phyloP scores from a whole-genome alignment of 2,888 invertebrate genomes.

The Phyllotreta striolata region DNA sequence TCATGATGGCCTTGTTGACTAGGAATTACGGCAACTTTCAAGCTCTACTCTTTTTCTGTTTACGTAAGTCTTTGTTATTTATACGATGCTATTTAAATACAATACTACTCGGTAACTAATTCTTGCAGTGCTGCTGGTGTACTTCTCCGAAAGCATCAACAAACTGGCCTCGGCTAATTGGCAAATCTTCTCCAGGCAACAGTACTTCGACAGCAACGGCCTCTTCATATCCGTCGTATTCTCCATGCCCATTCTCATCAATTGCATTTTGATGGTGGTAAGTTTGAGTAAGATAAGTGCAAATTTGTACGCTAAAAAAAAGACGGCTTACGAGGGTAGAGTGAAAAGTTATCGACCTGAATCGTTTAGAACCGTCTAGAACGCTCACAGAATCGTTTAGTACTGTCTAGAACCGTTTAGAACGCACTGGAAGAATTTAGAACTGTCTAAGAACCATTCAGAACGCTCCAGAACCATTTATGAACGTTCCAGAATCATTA shows the following conservation, averaged over 20 bases:
- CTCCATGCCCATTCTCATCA: slow-evolving; percentile 90
- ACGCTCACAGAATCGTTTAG: too few species aligned
- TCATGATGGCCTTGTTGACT: slow-evolving; percentile 80
- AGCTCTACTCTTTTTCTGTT: slow-evolving; percentile 79
- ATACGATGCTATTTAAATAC: neutral
- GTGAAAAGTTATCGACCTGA: too few species aligned
- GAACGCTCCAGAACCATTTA: too few species aligned
- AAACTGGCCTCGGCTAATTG: slow-evolving; percentile 88
- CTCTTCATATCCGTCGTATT: slow-evolving; percentile 93
- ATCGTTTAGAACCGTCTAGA: too few species aligned
- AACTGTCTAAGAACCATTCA: too few species aligned
- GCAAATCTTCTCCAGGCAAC: slow-evolving; percentile 87
- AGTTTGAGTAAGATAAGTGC: too few species aligned
- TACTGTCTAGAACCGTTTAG: too few species aligned
- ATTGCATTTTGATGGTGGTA: slow-evolving; percentile 94
- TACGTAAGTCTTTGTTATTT: slow-evolving; percentile 70
- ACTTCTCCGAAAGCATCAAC: slow-evolving; percentile 90
- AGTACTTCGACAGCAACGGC: slow-evolving; percentile 94
- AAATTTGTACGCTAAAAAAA: too few species aligned
- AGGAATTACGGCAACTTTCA: slow-evolving; percentile 88
- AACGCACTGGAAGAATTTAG: too few species aligned
- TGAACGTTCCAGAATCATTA: too few species aligned
- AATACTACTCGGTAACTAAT: neutral
- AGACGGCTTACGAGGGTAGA: too few species aligned
- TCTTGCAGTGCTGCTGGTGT: slow-evolving; percentile 82